Base-by-base conservation (phyloP, 2,888 invertebrate genomes). In the Thera obeliscata region DNA sequence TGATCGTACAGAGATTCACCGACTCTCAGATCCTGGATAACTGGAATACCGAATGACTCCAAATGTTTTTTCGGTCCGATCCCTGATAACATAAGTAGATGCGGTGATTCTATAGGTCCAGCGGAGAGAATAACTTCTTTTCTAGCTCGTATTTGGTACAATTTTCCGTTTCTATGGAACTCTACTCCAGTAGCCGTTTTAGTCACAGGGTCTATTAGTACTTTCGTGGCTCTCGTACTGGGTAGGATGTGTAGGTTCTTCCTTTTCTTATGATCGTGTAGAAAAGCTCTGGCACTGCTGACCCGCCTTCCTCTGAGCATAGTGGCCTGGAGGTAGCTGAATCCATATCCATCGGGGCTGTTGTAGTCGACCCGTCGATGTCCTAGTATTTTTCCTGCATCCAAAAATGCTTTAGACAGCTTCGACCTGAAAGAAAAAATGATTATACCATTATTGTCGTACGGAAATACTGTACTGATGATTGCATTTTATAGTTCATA, bases 51-150 rank as follows among this genome's bases (percentile, higher is more conserved):
- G 1, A 95, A 80, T 2, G 94, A 86, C 69, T 94, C 78, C 61
- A 96, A 82, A 73, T 96, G 95, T 3, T 94, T 85, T 75, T 85
- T 92, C 1, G 96, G 96, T 0, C 96, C 96, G 9, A 96, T 85
- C 1, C 96, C 96, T 0, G 95, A 95, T 2, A 96, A 85, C 95
- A 96, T 95, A 22, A 96, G 78, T 9, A 98, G 82, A 84, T 98
- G 97, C 0, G 98, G 96, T 0, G 97, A 96, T 85, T 96, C 97
- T 72, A 98, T 95, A 0, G 97, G 95, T 0, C 98, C 97, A 1
- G 96, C 96, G 7, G 96, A 95, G 6, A 95, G 76, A 56, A 95
- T 91, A 0, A 95, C 94, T 83, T 95, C 95, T 74, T 94, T 95
- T 0, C 82, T 87, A 5, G 92, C 92, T 69, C 76, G 75, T 54